Percentiles rank a stretch among this genome's conserved stretches.
Evolutionary conservation across 2,113 vertebrate species (phyloP).

Genomic region (Alligator mississippiensis): DNA sequence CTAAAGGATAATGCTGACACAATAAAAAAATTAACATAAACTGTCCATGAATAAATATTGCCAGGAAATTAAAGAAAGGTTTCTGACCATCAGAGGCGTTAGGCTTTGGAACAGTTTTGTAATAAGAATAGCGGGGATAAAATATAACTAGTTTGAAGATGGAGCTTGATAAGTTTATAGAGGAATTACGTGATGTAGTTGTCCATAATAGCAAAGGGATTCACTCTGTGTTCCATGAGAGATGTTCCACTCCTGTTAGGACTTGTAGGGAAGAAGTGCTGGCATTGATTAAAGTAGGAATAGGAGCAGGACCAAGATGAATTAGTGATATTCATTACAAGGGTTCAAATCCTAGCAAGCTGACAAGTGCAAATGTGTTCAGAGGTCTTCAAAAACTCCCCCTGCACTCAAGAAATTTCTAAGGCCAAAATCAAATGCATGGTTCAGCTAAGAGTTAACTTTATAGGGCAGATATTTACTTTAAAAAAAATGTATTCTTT

Average conservation of each 20-base stretch:
- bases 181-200: background rate
- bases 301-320: background rate
- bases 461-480: background rate
- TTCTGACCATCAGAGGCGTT: background rate
- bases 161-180: background rate
- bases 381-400: background rate
- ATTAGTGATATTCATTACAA: background rate
- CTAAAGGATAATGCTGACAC: constrained; percentile 1
- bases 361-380: background rate
- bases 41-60: constrained; percentile 44
- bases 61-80: constrained; percentile 28
- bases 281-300: background rate
- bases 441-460: background rate
- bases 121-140: background rate
- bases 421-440: background rate
- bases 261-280: background rate
- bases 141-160: background rate
- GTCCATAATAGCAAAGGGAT: no score
- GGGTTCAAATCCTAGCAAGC: background rate
- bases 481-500: background rate
- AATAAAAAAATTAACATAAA: background rate
- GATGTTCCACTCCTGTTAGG: background rate
- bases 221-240: no score
- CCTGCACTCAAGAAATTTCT: background rate
- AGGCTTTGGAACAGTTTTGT: background rate